phyloP scores from a whole-genome alignment of 2,797 vertebrate genomes.

The Melopsittacus undulatus region DNA sequence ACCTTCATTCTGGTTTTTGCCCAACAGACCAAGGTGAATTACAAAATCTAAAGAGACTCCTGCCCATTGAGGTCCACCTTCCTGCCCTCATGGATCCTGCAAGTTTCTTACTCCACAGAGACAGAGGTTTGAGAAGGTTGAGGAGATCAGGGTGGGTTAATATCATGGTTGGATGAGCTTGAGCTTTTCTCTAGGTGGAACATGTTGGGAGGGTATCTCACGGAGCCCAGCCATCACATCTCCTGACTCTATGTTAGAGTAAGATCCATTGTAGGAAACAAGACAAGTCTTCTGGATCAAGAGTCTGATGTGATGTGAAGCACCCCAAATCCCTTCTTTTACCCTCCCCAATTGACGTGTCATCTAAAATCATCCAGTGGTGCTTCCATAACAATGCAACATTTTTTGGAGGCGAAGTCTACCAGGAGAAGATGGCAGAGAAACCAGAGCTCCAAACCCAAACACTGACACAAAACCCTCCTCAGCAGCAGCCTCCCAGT shows the following conservation, averaged over 20 bases:
- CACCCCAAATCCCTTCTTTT: conserved; percentile 3
- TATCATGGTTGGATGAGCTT: not conserved
- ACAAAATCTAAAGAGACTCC: not conserved
- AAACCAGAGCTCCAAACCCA: not conserved
- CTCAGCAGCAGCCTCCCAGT: not conserved
- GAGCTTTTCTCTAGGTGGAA: not conserved
- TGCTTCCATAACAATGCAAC: not conserved
- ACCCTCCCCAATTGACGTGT: conserved; percentile 11
- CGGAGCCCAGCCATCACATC: not conserved
- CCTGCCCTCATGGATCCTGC: not conserved
- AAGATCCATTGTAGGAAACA: not conserved
- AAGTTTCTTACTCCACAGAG: not conserved
- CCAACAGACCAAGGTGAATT: not conserved
- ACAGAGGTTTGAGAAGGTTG: not conserved
- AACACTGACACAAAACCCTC: conserved; percentile 13
- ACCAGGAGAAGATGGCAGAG: not conserved
- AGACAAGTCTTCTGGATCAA: not conserved
- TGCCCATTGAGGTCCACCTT: rapidly evolving
- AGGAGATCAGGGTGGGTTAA: not conserved
- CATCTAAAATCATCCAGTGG: conserved; percentile 36
- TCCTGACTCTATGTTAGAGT: not conserved
- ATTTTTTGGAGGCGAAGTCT: not conserved
- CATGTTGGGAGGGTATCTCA: rapidly evolving
- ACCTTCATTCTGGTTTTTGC: not conserved
- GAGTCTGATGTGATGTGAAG: not conserved